Base-by-base conservation (phyloP, 2,888 invertebrate species). In the Crematogaster levior region DNA sequence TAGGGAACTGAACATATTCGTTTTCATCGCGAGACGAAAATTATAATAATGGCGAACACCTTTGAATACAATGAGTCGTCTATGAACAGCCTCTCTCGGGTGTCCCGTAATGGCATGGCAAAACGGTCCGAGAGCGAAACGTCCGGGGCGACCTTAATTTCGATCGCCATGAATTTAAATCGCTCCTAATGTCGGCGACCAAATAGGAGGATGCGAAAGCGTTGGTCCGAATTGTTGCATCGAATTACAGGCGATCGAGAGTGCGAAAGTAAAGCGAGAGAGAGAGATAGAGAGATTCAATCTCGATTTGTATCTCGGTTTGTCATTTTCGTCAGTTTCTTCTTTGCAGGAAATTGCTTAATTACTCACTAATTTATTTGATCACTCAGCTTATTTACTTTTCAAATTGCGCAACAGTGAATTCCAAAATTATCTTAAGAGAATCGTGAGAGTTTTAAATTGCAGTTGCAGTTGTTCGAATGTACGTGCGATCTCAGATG, bases 111-210 rank as follows among this genome's bases (percentile, higher is more conserved):
- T 72, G 77, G 77, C 58, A 63, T 40, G 30, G 81, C 18, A 48
- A 77, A 63, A 68, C 65, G 68, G 34, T 77, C 30, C 46, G 48
- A 66, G 77, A 80, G 70, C 80, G 65, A 82, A 65, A 77, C 72
- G 81, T 66, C 74, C 65, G 46, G 46, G 61, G 65, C 70, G 63
- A 65, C 65, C 81, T 85, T 79, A 80, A 85, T 83, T 83, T 65
- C 82, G 80, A 80, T 82, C 61, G 77, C 53, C 72, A 82, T 84
- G 84, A 83, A 84, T 85, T 81, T 84, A 53, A 85, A 84, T 75
- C 74, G 82, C 21, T 65, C 40, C 72, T 66, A 63, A 77, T 77
- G 74, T 61, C 68, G 56, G 24, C 46, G 73, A 24, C 72, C 53
- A 58, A 66, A 83, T 84, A 73, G 60, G 80, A 51, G 34, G 74